Evolutionary conservation across 2,113 vertebrate species (phyloP).

Genomic region (Sminthopsis crassicaudata): DNA sequence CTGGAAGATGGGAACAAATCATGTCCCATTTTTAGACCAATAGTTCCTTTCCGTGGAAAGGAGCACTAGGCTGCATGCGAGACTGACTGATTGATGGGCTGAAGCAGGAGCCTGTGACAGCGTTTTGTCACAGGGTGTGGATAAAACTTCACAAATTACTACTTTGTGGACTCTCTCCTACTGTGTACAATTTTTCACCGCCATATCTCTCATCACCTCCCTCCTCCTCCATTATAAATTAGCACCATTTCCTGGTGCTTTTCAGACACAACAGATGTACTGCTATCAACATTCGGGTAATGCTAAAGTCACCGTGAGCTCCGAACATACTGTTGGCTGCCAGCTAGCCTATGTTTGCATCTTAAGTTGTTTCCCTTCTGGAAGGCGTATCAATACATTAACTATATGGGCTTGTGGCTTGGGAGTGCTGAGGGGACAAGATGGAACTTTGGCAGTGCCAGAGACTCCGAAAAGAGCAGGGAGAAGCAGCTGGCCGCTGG

Average conservation of each 20-base stretch:
- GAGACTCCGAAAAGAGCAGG: neutral
- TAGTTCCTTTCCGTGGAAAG: conserved; percentile 27
- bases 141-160: conserved; percentile 78
- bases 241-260: conserved; percentile 76
- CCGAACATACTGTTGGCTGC: conserved; percentile 58
- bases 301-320: conserved; percentile 66
- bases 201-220: conserved; percentile 62
- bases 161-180: conserved; percentile 65
- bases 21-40: neutral
- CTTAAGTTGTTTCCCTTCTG: conserved; percentile 60
- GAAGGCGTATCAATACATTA: neutral
- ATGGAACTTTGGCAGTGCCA: neutral
- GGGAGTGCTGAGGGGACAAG: neutral
- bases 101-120: conserved; percentile 46
- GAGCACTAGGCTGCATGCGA: neutral
- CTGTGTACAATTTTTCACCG: conserved; percentile 68
- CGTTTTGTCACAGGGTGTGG: conserved; percentile 63
- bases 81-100: conserved; percentile 55
- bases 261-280: conserved; percentile 76
- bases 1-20: conserved; percentile 6
- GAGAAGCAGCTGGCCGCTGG: neutral
- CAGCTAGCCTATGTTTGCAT: conserved; percentile 67
- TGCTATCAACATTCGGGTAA: conserved; percentile 69
- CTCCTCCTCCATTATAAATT: conserved; percentile 78
- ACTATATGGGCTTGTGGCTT: neutral